Conservation (phyloP, 53 echinoderm and acorn worm genomes). For the Arbacia lixula region DNA sequence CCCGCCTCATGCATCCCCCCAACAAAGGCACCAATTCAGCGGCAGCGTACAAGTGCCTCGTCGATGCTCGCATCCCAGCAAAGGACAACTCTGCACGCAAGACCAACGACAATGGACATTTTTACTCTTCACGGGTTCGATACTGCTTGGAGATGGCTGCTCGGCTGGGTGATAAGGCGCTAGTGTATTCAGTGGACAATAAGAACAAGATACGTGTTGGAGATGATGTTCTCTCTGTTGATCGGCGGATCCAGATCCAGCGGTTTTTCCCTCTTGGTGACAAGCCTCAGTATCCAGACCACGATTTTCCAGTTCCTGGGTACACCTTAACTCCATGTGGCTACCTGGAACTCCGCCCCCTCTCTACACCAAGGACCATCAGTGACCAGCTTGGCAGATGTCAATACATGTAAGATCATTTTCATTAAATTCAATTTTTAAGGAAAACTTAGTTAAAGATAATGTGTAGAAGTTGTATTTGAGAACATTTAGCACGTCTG, state of each 20-base stretch:
- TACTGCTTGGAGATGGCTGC: conserved; percentile 47
- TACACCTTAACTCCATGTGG: conserved; percentile 67
- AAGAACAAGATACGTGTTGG: conserved; percentile 69
- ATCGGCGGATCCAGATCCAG: conserved; percentile 37
- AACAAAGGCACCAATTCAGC: conserved; percentile 9
- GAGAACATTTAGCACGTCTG: too few species aligned
- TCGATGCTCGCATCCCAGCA: conserved; percentile 48
- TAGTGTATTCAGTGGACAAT: conserved; percentile 66
- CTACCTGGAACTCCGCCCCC: conserved; percentile 55
- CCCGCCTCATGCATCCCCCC: neutral
- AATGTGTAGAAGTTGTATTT: too few species aligned
- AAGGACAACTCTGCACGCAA: conserved; percentile 40
- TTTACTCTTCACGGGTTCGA: conserved; percentile 63
- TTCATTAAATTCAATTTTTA: too few species aligned
- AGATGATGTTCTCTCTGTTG: conserved; percentile 54
- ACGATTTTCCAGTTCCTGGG: conserved; percentile 74
- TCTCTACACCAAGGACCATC: neutral
- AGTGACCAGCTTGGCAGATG: conserved; percentile 38
- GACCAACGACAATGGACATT: conserved; percentile 60
- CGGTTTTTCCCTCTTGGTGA: conserved; percentile 61
- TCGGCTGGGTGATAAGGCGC: neutral
- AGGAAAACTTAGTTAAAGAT: too few species aligned
- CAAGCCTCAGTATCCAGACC: conserved; percentile 55
- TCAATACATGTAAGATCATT: too few species aligned
- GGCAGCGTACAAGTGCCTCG: conserved; percentile 30